A percentile compares a stretch with the other conserved stretches of the same genome.
Conservation (phyloP, 2,888 invertebrate genomes). For the Nectonema munidae region DNA sequence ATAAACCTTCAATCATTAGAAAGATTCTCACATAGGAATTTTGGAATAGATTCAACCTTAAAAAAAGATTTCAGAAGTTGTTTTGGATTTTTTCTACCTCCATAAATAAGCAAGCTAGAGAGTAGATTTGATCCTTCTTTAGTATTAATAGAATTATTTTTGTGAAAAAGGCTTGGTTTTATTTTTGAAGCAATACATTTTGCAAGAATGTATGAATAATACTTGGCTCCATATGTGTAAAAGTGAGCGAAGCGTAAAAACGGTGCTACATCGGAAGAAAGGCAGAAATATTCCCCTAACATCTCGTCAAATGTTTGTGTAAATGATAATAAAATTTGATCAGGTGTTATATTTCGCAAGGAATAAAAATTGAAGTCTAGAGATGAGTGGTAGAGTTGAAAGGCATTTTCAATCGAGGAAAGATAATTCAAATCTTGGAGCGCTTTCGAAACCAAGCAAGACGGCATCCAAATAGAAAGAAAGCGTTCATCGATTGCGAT, state of each 20-base stretch:
- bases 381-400: neutral
- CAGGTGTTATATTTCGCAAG: too few species aligned
- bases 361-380: neutral
- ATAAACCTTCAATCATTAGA: too few species aligned
- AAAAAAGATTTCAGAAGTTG: too few species aligned
- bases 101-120: too few species aligned
- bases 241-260: constrained; percentile 75
- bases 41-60: too few species aligned
- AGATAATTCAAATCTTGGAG: neutral
- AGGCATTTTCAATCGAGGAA: neutral
- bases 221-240: constrained; percentile 88
- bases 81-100: too few species aligned
- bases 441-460: neutral
- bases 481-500: constrained; percentile 58
- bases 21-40: too few species aligned
- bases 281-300: too few species aligned
- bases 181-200: constrained; percentile 62
- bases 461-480: constrained; percentile 10
- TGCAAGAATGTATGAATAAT: constrained; percentile 82
- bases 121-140: too few species aligned
- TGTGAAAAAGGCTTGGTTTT: constrained; percentile 52
- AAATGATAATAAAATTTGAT: too few species aligned
- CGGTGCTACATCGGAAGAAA: constrained; percentile 38
- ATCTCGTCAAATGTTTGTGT: too few species aligned
- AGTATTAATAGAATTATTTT: constrained; percentile 31